phyloP scores from a whole-genome alignment of 1,140 invertebrate genomes.

The Leptopilina boulardi region DNA sequence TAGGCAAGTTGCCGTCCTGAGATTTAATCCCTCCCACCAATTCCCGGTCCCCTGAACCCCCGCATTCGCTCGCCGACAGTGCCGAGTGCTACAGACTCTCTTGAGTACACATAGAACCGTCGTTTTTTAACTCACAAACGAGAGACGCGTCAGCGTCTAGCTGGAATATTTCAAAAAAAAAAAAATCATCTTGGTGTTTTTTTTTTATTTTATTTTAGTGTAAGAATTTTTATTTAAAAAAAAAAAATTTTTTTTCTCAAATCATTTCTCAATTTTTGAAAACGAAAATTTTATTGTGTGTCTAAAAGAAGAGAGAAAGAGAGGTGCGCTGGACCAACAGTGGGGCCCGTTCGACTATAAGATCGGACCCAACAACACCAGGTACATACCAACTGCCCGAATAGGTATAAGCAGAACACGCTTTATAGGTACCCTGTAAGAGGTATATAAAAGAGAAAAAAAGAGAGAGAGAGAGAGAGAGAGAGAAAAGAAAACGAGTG shows the following conservation, averaged over 20 bases:
- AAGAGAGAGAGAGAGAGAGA: not conserved
- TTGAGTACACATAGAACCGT: constrained; percentile 40
- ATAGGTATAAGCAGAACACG: constrained; percentile 22
- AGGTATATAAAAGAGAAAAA: not conserved
- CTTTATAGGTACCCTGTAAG: constrained; percentile 4
- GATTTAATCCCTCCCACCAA: constrained; percentile 54
- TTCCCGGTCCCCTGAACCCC: constrained; percentile 42
- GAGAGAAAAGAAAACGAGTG: not conserved
- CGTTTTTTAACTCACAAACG: constrained; percentile 24
- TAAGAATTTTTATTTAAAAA: too few species aligned
- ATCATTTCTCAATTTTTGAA: not conserved
- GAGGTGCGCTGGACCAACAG: not conserved
- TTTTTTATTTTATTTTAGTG: too few species aligned
- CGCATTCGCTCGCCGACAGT: constrained; percentile 43
- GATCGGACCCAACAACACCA: constrained; percentile 25
- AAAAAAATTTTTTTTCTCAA: too few species aligned
- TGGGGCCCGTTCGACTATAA: not conserved
- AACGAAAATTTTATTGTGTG: not conserved
- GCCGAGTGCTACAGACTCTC: constrained; percentile 51
- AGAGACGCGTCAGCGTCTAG: constrained; percentile 40
- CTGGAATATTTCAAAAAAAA: too few species aligned
- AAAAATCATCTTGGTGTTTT: too few species aligned
- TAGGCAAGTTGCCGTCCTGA: constrained; percentile 41
- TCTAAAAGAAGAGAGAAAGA: not conserved
- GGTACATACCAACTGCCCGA: constrained; percentile 20